Percentiles rank a stretch among this genome's conserved stretches.
Evolutionary conservation across 2,888 invertebrate species (phyloP).

Genomic region (Lamellibrachia columna): DNA sequence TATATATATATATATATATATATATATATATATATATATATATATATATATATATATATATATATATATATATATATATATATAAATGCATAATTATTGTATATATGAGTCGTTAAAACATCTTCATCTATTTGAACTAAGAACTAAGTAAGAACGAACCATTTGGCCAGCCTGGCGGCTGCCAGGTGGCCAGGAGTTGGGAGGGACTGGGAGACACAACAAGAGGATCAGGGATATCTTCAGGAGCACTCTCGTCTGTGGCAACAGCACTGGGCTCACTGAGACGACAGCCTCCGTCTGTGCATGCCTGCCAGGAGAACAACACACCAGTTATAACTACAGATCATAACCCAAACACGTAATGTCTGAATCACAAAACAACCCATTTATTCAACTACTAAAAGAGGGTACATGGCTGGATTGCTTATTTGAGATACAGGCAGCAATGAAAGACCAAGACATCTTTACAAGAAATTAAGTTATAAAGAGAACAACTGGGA

Average conservation of each 20-base stretch:
- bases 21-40: too few species aligned
- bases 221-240: constrained; percentile 52
- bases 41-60: too few species aligned
- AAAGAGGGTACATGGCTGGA: too few species aligned
- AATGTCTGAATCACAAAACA: not conserved
- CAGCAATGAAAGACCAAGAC: not conserved
- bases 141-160: constrained; percentile 45
- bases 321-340: constrained; percentile 13
- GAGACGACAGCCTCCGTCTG: constrained; percentile 61
- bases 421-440: too few species aligned
- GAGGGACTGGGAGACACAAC: constrained; percentile 56
- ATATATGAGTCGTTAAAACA: not conserved
- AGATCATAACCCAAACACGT: not conserved
- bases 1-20: too few species aligned
- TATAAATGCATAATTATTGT: too few species aligned
- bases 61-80: too few species aligned
- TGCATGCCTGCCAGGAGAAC: constrained; percentile 56
- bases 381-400: too few species aligned
- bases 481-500: too few species aligned
- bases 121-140: not conserved
- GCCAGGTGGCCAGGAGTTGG: constrained; percentile 58
- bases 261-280: constrained; percentile 53
- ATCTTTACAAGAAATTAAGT: not conserved
- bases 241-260: constrained; percentile 62
- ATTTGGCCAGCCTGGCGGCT: constrained; percentile 56